These are phyloP conservation scores for Acleris cristana DNA, from an alignment of 2,888 invertebrate genomes.

Conservation along the genomic window DNA sequence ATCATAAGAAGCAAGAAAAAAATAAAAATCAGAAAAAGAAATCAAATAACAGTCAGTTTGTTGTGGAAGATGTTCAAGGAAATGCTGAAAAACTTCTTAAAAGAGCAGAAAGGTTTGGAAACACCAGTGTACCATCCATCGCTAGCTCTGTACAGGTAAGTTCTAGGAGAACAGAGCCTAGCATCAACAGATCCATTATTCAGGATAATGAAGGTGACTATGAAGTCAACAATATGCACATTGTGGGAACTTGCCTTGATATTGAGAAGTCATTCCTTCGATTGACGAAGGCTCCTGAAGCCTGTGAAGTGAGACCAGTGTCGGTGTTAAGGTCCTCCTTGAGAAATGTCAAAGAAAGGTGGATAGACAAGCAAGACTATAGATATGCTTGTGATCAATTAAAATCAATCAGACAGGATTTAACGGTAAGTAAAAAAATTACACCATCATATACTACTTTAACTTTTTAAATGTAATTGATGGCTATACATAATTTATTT, in stretches of 20 bases:
- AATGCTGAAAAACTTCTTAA: slow-evolving; percentile 92
- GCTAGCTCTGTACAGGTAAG: slow-evolving; percentile 72
- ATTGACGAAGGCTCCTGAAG: slow-evolving; percentile 97
- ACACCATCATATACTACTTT: neutral
- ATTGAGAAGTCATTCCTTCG: slow-evolving; percentile 98
- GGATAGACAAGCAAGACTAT: slow-evolving; percentile 96
- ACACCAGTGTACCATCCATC: slow-evolving; percentile 75
- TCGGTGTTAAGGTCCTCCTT: slow-evolving; percentile 93
- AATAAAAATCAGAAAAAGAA: slow-evolving; percentile 83
- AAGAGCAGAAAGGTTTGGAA: slow-evolving; percentile 94
- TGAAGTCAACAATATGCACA: slow-evolving; percentile 93
- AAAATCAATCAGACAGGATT: slow-evolving; percentile 98
- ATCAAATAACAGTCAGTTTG: slow-evolving; percentile 86
- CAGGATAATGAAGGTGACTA: slow-evolving; percentile 88
- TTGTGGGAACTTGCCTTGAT: slow-evolving; percentile 97
- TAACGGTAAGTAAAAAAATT: slow-evolving; percentile 89
- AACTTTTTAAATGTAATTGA: neutral
- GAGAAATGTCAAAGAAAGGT: slow-evolving; percentile 94
- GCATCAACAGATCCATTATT: slow-evolving; percentile 64
- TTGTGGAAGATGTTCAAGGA: slow-evolving; percentile 87
- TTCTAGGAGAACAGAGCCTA: slow-evolving; percentile 61
- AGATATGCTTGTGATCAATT: slow-evolving; percentile 99
- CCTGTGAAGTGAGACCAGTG: slow-evolving; percentile 95
- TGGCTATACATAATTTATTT: neutral
- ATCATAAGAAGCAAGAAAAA: slow-evolving; percentile 72